Base-by-base conservation (phyloP, 2,797 vertebrate genomes). In the Acrocephalus scirpaceus region DNA sequence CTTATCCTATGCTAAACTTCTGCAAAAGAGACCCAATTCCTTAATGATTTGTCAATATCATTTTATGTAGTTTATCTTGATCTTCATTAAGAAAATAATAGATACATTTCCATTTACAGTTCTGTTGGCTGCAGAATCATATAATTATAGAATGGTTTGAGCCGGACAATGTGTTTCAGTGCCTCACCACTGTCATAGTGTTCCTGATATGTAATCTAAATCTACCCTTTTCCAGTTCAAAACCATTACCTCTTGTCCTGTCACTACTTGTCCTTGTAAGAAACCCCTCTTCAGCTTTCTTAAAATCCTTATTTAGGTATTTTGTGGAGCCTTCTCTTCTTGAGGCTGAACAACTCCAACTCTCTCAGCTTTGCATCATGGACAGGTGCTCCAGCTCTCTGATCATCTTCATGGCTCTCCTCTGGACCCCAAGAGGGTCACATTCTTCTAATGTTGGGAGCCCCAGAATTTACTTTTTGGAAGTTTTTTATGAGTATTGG, bases 141-240 rank as follows among this genome's bases (percentile, higher is more conserved):
- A 22, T 42, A 48, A 32, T 42, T 34, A 48, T 42, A 15, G 5
- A 62, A 62, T 21, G 5, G 1, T 56, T 77, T 78, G 26, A 17
- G 6, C 36, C 48, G 21, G 30, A 11, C 11, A 30, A 48, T 51
- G 19, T 42, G 30, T 48, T 61, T 15, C 30, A 27, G 22, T 20
- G 42, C 18, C 18, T 69, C 48, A 10, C 9, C 16, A n/a, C 10
- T 32, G 30, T 44, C 11, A 18, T 4, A 22, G 5, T 81, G 26
- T 20, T 81, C 12, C 6, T 61, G 13, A 67, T 23, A 27, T 0
- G 0, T 23, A 42, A 54, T 69, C 13, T 54, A 32, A 61, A 42
- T 75, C 18, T 54, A 40, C 7, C 4, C 5, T 66, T 67, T 58
- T 72, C 44, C 25, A 60, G 15, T 42, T 50, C 16, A 21, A 36